Evolutionary conservation across 1,140 invertebrate species (phyloP), one percentile per base, ranked within the genome.

Genomic region (Papilio polyxenes): DNA sequence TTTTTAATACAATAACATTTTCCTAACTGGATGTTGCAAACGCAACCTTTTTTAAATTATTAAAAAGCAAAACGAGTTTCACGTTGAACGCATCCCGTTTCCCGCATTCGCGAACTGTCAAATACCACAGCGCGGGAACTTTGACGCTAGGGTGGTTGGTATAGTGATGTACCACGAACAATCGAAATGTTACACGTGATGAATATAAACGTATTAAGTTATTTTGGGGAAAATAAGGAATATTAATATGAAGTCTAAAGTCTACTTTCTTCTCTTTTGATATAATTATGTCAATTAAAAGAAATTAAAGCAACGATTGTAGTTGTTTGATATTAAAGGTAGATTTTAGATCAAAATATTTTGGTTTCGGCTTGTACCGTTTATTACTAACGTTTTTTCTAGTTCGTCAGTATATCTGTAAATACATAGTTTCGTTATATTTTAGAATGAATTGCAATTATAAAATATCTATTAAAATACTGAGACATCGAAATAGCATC

Each of bases 61-160:
- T 76, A 85, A 85, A 83, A 85, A 76, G 65, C 80, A 84, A 83
- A 81, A 82, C 69, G 81, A 85, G 85, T 88, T 81, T 62, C 20
- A 62, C 44, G 75, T 65, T 77, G 81, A 72, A 82, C 81, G 81
- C 81, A 78, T 78, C 75, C 59, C n/a, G 81, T 53, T 83, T 83
- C 85, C 85, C 82, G 77, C 83, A 84, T 82, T 80, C 76, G 82
- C 81, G 81, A 84, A 65, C 86, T 88, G 90, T 93, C 89, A 89
- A 89, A 87, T 85, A 84, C 82, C 83, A 75, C 82, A 87, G 83
- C 82, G 83, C 83, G 82, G 53, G 80, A 92, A 92, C 86, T 90
- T 91, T 86, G 85, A 87, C 87, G 89, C 85, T 87, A 89, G 82
- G 82, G 82, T 83, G 82, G 83, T 56, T 10, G 31, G 31, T 77